These are phyloP conservation scores for Globicephala melas DNA, from an alignment of 2,113 vertebrate species.

Conservation along the genomic window DNA sequence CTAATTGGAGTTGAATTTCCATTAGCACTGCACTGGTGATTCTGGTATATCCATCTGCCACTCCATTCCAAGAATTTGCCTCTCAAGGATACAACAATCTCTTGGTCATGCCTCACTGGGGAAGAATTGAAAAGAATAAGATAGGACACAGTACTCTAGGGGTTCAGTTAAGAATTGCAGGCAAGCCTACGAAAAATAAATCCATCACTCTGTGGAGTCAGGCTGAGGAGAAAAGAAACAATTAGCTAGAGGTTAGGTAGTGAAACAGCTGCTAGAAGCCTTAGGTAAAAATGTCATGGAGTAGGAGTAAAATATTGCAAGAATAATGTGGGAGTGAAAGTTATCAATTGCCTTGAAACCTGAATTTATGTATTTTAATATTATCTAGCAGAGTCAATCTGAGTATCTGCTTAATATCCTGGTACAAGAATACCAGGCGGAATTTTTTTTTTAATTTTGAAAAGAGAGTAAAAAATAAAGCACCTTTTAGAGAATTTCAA, in stretches of 20 bases:
- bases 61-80: constrained; percentile 39
- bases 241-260: constrained; percentile 26
- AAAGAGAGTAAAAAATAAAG: neutral
- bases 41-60: constrained; percentile 47
- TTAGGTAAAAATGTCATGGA: constrained; percentile 19
- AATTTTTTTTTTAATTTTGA: constrained; percentile 6
- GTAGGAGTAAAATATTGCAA: constrained; percentile 39
- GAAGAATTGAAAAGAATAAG: constrained; percentile 35
- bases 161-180: constrained; percentile 29
- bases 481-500: constrained; percentile 47
- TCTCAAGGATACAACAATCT: constrained; percentile 53
- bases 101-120: constrained; percentile 40
- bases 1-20: constrained; percentile 51
- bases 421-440: constrained; percentile 26
- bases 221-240: constrained; percentile 1
- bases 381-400: constrained; percentile 13
- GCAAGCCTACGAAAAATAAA: constrained; percentile 13
- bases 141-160: neutral
- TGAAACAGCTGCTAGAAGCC: neutral
- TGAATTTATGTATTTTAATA: constrained; percentile 51
- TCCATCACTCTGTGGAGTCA: neutral
- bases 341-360: constrained; percentile 50
- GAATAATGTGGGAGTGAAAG: constrained; percentile 5
- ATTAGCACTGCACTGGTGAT: constrained; percentile 43
- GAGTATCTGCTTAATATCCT: constrained; percentile 43